Percentiles rank a stretch among this genome's conserved stretches.
phyloP scores from a whole-genome alignment of 2,797 vertebrate species.

The Myripristis jacobus region DNA sequence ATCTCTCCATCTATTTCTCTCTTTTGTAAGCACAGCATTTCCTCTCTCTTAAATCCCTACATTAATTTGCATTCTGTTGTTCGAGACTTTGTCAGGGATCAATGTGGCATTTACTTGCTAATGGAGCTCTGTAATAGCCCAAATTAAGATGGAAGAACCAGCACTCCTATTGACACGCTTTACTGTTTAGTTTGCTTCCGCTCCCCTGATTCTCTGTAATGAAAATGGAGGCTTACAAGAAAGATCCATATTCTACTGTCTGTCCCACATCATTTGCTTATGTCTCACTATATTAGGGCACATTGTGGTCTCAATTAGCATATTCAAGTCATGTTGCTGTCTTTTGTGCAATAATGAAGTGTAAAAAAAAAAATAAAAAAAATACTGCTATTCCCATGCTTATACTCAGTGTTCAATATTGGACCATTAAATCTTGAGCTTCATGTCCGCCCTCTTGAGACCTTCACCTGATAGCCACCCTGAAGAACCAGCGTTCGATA shows the following conservation, averaged over 20 bases:
- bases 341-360: constrained; percentile 41
- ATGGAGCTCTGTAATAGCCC: constrained; percentile 58
- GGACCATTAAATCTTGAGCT: constrained; percentile 6
- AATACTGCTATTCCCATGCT: constrained; percentile 16
- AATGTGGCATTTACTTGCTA: constrained; percentile 67
- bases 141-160: constrained; percentile 66
- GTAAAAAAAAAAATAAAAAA: too few species aligned
- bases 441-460: constrained; percentile 17
- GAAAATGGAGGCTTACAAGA: constrained; percentile 40
- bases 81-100: constrained; percentile 62
- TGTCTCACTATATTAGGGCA: constrained; percentile 29
- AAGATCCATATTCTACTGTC: constrained; percentile 30
- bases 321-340: constrained; percentile 23
- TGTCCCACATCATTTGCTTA: constrained; percentile 31
- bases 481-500: constrained; percentile 26
- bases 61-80: constrained; percentile 60
- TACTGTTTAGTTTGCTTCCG: constrained; percentile 40
- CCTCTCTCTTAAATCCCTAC: constrained; percentile 25
- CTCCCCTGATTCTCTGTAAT: constrained; percentile 41
- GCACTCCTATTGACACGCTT: constrained; percentile 27
- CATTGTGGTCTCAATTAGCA: constrained; percentile 40
- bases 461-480: constrained; percentile 11
- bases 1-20: constrained; percentile 27
- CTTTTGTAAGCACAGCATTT: constrained; percentile 56
- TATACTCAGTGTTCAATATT: neutral